A percentile compares a stretch with the other conserved stretches of the same genome.
These are phyloP conservation scores for Lasaia peninsularis DNA, from an alignment of 1,140 invertebrate species.

Conservation along the genomic window DNA sequence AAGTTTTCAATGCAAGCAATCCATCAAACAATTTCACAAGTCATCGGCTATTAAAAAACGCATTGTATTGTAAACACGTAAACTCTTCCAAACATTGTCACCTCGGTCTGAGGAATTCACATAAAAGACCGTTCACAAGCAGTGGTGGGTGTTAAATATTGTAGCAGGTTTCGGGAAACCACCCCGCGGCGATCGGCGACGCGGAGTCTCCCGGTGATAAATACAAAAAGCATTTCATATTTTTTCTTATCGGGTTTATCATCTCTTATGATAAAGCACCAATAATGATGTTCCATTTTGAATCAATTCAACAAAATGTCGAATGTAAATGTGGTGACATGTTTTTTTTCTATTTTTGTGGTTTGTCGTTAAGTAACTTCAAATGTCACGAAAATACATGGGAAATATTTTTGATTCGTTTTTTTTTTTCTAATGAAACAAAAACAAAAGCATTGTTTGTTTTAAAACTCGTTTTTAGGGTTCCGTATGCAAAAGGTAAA, in stretches of 20 bases:
- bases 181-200: conserved; percentile 64
- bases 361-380: not conserved
- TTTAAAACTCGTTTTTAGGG: too few species aligned
- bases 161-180: conserved; percentile 62
- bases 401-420: too few species aligned
- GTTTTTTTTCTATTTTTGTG: conserved; percentile 41
- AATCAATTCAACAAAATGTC: conserved; percentile 52
- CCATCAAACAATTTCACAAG: conserved; percentile 75
- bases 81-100: conserved; percentile 72
- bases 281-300: conserved; percentile 73
- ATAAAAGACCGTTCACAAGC: conserved; percentile 62
- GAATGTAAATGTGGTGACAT: conserved; percentile 55
- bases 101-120: conserved; percentile 52
- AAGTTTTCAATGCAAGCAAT: conserved; percentile 48
- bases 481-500: too few species aligned
- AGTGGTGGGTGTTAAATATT: conserved; percentile 68
- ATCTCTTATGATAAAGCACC: conserved; percentile 69
- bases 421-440: too few species aligned
- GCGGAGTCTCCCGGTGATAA: conserved; percentile 58
- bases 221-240: conserved; percentile 62
- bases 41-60: conserved; percentile 72
- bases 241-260: conserved; percentile 62
- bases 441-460: too few species aligned
- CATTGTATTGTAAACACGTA: conserved; percentile 63
- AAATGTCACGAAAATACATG: not conserved